Evolutionary conservation across 2,113 vertebrate genomes (phyloP), one percentile per base, ranked within the genome.

Genomic region (Erpornis zantholeuca): DNA sequence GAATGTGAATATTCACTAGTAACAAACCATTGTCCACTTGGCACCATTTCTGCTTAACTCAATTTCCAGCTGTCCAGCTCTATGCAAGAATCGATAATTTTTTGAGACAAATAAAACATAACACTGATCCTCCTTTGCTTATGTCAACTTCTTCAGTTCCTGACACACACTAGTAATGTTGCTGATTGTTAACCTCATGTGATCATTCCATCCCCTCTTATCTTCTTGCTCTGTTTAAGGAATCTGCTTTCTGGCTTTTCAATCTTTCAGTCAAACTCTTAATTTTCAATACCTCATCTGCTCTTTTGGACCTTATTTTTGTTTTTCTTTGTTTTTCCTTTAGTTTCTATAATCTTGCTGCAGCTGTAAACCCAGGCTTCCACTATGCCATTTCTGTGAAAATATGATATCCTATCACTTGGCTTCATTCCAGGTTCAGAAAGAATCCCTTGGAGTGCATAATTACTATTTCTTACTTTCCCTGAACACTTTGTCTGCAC

Each of bases 1-100:
- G 89, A 96, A 89, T 95, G 83, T 49, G 83, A 89, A 78, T 92
- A 91, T 92, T 96, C 77, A 87, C 72, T 86, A 49, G 65, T 91
- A 91, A 86, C 83, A 71, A 78, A 40, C 77, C 63, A 79, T 91
- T 96, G 95, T 91, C 84, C 64, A 24, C 40, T 69, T 68, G 81
- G 40, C 21, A 1, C 66, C 82, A 5, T 87, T 92, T 92, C 78
- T 95, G 57, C 89, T 79, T 94, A 94, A 96, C 60, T 90, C 73
- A 49, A 31, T 87, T 86, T 87, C 91, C 84, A 97, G 77, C 78
- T 96, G 86, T 76, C 63, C 63, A 79, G 15, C 28, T 79, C 45
- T 57, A 19, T 11, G 8, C 23, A 82, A 76, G 57, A 89, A 69
- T 52, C 36, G 68, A 42, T 38, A 35, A 6, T 49, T 40, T 45